Evolutionary conservation across 2,888 invertebrate genomes (phyloP).

Genomic region (Ommatoiulus sabulosus): DNA sequence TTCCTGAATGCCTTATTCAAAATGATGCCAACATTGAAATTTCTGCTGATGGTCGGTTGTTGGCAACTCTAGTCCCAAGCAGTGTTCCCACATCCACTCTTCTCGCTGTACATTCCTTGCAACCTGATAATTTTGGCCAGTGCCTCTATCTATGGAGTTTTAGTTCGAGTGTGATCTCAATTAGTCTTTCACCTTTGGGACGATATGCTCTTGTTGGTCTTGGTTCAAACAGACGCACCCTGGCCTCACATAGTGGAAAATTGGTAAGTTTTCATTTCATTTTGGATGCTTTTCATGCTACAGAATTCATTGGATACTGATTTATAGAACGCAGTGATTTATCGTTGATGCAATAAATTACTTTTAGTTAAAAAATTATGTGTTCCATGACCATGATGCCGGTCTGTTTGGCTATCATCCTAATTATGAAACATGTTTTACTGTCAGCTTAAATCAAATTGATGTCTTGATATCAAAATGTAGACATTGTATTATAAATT

Average conservation of each 20-base stretch:
- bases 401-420: background rate
- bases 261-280: conserved; percentile 65
- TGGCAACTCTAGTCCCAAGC: conserved; percentile 81
- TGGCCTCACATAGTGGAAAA: conserved; percentile 70
- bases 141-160: conserved; percentile 82
- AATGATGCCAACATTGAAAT: conserved; percentile 89
- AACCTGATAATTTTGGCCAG: conserved; percentile 80
- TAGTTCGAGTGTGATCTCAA: conserved; percentile 84
- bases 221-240: conserved; percentile 75
- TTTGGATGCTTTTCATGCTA: background rate
- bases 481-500: too few relatives aligned
- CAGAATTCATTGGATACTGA: background rate
- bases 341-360: background rate
- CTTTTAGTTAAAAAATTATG: too few relatives aligned
- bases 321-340: background rate
- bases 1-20: conserved; percentile 84
- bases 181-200: conserved; percentile 85
- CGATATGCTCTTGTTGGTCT: conserved; percentile 84
- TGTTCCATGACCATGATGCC: too few relatives aligned
- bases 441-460: background rate
- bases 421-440: background rate
- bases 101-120: conserved; percentile 83
- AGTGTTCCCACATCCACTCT: conserved; percentile 79
- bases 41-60: conserved; percentile 80
- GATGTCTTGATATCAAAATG: too few relatives aligned